phyloP scores from a whole-genome alignment of 2,797 vertebrate genomes.

The Holocentrus rufus region DNA sequence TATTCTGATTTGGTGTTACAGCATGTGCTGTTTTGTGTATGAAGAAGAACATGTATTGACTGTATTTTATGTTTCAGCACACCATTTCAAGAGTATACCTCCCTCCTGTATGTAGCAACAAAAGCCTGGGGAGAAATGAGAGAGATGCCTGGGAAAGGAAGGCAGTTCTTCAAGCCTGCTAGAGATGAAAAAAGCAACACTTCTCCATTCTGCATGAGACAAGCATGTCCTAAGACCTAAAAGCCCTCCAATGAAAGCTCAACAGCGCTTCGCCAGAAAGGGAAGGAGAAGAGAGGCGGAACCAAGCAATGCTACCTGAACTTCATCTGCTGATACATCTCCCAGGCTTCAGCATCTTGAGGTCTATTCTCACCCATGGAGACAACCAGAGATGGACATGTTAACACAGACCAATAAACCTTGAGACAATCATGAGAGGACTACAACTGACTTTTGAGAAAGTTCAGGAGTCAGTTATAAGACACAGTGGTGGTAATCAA shows the following conservation, averaged over 20 bases:
- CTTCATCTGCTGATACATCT: constrained; percentile 81
- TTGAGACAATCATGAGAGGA: constrained; percentile 4
- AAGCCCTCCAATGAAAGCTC: constrained; percentile 16
- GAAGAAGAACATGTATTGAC: neutral
- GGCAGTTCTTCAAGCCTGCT: neutral
- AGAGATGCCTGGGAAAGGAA: constrained; percentile 18
- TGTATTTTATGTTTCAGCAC: neutral
- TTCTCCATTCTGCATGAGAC: constrained; percentile 21
- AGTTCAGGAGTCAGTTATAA: constrained; percentile 10
- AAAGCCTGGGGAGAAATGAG: constrained; percentile 41
- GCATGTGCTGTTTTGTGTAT: too few relatives aligned
- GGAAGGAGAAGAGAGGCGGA: constrained; percentile 39
- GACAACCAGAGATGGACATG: constrained; percentile 72
- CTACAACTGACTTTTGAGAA: constrained; percentile 13
- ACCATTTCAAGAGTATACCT: neutral
- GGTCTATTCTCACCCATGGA: constrained; percentile 78
- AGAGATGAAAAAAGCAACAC: constrained; percentile 18
- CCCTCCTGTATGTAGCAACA: constrained; percentile 19
- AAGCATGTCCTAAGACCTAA: constrained; percentile 11
- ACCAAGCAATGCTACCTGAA: constrained; percentile 79
- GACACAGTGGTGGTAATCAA: neutral
- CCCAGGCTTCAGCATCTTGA: constrained; percentile 81
- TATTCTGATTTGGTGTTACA: too few relatives aligned
- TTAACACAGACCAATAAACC: constrained; percentile 51
- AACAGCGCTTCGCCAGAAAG: constrained; percentile 45